Evolutionary conservation across 2,888 invertebrate species (phyloP).

Genomic region (Orchestes rusci): DNA sequence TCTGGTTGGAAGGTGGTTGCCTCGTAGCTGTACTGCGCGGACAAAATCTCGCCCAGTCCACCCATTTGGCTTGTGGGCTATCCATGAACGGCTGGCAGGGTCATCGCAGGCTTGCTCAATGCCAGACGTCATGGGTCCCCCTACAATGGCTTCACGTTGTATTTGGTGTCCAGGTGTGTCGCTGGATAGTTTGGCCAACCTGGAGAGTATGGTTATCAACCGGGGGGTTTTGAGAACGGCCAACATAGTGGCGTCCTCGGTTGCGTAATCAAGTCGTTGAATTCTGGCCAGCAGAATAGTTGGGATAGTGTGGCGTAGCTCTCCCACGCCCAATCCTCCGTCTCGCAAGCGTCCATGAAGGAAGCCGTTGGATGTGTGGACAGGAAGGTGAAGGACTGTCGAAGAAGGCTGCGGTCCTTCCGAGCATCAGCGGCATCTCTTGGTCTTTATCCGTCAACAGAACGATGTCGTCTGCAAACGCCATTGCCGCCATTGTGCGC

Average conservation of each 20-base stretch:
- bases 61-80: conserved; percentile 23
- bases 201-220: background rate
- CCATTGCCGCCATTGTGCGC: background rate
- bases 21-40: conserved; percentile 29
- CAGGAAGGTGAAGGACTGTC: no score
- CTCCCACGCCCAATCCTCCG: background rate
- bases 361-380: no score
- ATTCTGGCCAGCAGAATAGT: background rate
- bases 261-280: background rate
- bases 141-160: background rate
- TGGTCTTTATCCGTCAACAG: conserved; percentile 9
- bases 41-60: conserved; percentile 31
- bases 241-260: background rate
- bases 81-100: conserved; percentile 17
- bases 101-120: background rate
- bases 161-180: background rate
- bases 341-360: no score
- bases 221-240: background rate
- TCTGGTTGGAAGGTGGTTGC: conserved; percentile 30
- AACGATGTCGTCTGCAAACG: conserved; percentile 28
- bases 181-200: background rate
- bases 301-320: background rate
- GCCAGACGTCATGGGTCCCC: conserved; percentile 4
- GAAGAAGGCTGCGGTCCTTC: background rate
- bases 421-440: conserved; percentile 5